Conservation (phyloP, 2,888 invertebrate genomes). For the Cryptus armator region DNA sequence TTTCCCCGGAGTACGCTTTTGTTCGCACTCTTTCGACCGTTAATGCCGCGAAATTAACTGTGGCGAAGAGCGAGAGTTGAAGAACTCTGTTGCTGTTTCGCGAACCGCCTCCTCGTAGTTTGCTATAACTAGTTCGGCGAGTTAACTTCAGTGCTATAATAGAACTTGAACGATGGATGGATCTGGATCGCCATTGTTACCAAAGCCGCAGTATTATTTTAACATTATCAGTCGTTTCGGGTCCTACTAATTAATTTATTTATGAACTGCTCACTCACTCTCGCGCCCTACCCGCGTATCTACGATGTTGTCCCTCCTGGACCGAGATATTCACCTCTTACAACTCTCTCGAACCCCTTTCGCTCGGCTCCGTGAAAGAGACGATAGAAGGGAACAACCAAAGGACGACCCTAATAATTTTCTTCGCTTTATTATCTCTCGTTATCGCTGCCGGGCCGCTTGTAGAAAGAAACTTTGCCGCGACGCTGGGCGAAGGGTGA, state of each 20-base stretch:
- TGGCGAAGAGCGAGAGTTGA: conserved; percentile 75
- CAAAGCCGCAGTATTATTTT: conserved; percentile 79
- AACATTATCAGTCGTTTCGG: conserved; percentile 81
- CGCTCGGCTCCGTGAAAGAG: conserved; percentile 42
- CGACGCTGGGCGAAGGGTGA: conserved; percentile 50
- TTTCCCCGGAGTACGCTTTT: conserved; percentile 81
- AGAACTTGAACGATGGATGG: not conserved
- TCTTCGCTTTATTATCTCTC: conserved; percentile 78
- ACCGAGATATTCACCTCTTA: conserved; percentile 56
- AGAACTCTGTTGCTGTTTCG: conserved; percentile 77
- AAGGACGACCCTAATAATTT: conserved; percentile 80
- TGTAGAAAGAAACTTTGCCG: conserved; percentile 69
- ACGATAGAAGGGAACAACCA: conserved; percentile 50
- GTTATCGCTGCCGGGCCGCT: conserved; percentile 70
- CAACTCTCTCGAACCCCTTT: conserved; percentile 63
- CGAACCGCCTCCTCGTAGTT: conserved; percentile 1
- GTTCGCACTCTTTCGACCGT: conserved; percentile 85
- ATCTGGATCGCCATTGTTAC: conserved; percentile 74
- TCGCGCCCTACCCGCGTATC: conserved; percentile 45
- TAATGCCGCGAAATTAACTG: conserved; percentile 84
- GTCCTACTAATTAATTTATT: conserved; percentile 83
- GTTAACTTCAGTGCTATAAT: not conserved
- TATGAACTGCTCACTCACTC: conserved; percentile 77
- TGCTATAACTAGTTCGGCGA: conserved; percentile 20
- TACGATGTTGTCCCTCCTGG: conserved; percentile 19